phyloP scores from a whole-genome alignment of 1,140 invertebrate species.

The Brachionus rubens region DNA sequence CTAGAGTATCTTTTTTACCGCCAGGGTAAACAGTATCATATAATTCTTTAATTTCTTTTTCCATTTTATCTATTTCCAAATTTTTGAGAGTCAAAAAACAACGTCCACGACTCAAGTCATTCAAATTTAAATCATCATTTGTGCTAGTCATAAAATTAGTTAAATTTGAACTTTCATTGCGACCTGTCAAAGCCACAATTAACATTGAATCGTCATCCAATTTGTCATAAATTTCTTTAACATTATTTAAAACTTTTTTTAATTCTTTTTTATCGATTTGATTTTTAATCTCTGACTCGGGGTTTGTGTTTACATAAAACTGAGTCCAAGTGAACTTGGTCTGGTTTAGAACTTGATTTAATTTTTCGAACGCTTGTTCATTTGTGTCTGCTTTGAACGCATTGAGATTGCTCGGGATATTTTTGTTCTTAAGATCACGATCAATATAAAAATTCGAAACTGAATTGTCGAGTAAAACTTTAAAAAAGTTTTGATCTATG shows the following conservation, averaged over 20 bases:
- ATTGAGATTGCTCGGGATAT: neutral
- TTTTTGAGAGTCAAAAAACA: slow-evolving; percentile 33
- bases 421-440: neutral
- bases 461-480: slow-evolving; percentile 23
- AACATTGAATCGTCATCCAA: slow-evolving; percentile 43
- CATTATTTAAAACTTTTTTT: neutral
- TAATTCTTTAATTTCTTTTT: slow-evolving; percentile 31
- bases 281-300: neutral
- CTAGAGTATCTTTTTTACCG: slow-evolving; percentile 34
- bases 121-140: neutral
- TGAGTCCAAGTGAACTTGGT: slow-evolving; percentile 26
- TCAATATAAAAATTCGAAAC: slow-evolving; percentile 20
- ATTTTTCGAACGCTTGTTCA: neutral
- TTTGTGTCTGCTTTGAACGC: neutral
- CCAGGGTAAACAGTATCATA: slow-evolving; percentile 29
- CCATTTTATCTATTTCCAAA: slow-evolving; percentile 23
- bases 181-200: slow-evolving; percentile 16
- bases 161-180: neutral
- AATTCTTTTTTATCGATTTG: neutral
- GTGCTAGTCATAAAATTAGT: neutral
- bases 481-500: slow-evolving; percentile 32
- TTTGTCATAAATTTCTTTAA: slow-evolving; percentile 27
- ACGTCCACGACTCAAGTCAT: slow-evolving; percentile 9
- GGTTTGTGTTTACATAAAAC: neutral
- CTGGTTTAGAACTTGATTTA: neutral